Evolutionary conservation across 2,888 invertebrate species (phyloP).

Genomic region (Psylliodes chrysocephalus): DNA sequence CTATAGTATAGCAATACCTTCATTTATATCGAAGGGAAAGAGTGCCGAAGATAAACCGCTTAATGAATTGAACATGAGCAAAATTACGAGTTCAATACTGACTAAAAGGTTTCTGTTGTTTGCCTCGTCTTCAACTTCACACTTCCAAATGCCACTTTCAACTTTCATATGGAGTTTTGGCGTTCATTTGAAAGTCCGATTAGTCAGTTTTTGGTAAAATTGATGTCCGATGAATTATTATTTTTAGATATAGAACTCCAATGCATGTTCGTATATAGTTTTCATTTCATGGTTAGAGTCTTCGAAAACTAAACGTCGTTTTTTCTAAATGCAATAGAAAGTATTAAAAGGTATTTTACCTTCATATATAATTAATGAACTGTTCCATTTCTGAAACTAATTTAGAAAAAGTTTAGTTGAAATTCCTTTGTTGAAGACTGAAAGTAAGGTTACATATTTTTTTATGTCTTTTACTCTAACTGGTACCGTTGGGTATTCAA

Average conservation of each 20-base stretch:
- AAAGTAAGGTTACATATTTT: no score
- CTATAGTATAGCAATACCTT: constrained; percentile 31
- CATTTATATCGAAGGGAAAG: constrained; percentile 46
- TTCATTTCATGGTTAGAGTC: no score
- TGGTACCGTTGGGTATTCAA: no score
- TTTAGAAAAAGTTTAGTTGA: no score
- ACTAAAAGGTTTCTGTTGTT: constrained; percentile 65
- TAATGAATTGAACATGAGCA: constrained; percentile 65
- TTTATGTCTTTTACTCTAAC: no score
- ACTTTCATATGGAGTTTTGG: constrained; percentile 4
- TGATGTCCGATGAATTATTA: neutral
- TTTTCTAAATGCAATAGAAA: no score
- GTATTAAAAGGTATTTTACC: no score
- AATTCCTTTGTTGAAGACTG: no score
- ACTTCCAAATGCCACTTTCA: constrained; percentile 17
- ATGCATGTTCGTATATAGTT: no score
- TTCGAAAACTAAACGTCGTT: no score
- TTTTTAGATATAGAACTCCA: neutral
- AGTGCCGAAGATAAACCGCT: constrained; percentile 58
- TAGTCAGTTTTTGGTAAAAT: neutral
- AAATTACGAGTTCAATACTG: constrained; percentile 61
- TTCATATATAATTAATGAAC: no score
- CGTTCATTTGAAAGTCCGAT: constrained; percentile 34
- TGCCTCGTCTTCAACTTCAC: constrained; percentile 52
- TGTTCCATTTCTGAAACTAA: no score